phyloP scores from a whole-genome alignment of 2,888 invertebrate genomes.

The Eristalinus aeneus region DNA sequence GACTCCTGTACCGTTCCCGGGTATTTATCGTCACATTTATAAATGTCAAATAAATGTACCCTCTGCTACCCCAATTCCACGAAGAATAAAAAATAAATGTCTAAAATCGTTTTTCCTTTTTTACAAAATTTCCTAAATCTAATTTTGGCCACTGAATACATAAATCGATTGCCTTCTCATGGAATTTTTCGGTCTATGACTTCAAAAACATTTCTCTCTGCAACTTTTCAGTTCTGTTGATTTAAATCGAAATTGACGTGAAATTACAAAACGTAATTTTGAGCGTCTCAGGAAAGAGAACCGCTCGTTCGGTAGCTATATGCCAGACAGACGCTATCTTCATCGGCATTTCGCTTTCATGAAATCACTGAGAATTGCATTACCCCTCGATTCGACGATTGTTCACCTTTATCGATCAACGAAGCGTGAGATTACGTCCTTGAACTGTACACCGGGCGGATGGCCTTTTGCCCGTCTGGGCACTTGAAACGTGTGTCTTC shows the following conservation, averaged over 20 bases:
- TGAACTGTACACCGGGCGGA: conserved; percentile 26
- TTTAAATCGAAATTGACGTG: conserved; percentile 17
- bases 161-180: neutral
- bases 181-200: neutral
- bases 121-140: neutral
- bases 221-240: neutral
- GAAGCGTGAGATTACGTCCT: conserved; percentile 51
- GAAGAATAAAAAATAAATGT: too few species aligned
- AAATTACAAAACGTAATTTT: conserved; percentile 24
- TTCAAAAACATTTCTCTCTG: neutral
- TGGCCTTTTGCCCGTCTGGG: neutral
- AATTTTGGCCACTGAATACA: neutral
- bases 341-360: neutral
- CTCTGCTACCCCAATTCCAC: too few species aligned
- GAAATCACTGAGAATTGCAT: conserved; percentile 35
- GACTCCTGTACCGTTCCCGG: too few species aligned
- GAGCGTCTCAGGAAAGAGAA: neutral
- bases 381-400: conserved; percentile 39
- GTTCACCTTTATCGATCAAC: conserved; percentile 25
- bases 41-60: too few species aligned
- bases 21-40: too few species aligned
- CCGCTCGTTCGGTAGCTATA: neutral
- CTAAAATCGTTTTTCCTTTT: too few species aligned
- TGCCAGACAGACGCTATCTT: neutral
- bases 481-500: neutral